These are phyloP conservation scores for Neogale vison DNA, from an alignment of 2,113 vertebrate species.

Conservation along the genomic window DNA sequence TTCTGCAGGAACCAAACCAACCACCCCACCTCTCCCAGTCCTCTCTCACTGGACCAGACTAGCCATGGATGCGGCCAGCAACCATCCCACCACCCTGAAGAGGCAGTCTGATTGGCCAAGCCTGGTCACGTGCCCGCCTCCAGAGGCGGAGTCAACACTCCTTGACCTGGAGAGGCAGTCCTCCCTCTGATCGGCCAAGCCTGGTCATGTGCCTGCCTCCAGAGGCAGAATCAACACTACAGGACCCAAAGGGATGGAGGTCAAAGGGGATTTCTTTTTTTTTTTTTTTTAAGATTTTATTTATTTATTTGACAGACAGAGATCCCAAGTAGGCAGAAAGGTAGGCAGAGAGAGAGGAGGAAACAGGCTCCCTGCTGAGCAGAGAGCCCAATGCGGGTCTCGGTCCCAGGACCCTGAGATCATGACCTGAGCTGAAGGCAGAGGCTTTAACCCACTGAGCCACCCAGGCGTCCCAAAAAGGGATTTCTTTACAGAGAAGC, in stretches of 20 bases:
- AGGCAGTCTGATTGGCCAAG: no score
- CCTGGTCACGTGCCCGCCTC: background rate
- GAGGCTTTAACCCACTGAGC: no score
- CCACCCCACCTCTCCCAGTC: background rate
- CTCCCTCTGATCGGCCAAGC: background rate
- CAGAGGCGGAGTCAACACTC: background rate
- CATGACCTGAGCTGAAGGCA: no score
- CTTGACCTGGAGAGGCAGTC: background rate
- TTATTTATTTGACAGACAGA: no score
- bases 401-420: no score
- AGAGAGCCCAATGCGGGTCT: no score
- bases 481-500: background rate
- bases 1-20: background rate
- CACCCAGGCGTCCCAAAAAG: background rate
- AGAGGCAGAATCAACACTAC: background rate
- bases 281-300: no score
- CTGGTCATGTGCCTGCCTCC: background rate
- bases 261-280: no score
- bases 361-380: no score
- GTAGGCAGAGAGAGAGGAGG: no score
- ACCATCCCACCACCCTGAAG: background rate
- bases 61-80: background rate
- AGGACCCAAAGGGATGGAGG: background rate
- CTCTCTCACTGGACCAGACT: background rate
- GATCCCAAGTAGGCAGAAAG: no score